Base-by-base conservation (phyloP, 2,113 vertebrate species). In the Engraulis encrasicolus region DNA sequence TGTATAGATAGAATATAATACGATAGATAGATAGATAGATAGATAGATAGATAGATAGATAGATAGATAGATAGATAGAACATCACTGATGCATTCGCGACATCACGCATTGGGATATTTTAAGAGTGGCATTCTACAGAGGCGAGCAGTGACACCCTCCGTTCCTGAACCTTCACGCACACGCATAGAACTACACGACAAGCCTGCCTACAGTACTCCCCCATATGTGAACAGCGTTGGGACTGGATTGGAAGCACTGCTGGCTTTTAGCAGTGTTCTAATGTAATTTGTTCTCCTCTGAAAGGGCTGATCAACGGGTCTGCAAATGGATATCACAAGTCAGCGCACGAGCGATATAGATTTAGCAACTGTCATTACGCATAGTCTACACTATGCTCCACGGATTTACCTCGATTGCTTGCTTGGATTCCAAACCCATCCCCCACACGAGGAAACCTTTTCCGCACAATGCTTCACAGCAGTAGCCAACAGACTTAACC, bases 401-500 rank as follows among this genome's bases (percentile, higher is more conserved):
- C 66, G 66, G 27, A 17, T 74, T 34, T 74, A 74, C 66, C 31
- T 74, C 27, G 27, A 77, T 81, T 77, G 81, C 66, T 77, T 82
- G 31, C 66, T 77, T 82, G 31, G 19, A 38, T 83, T 20, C 18
- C 58, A 50, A n/a, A 49, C 83, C 87, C 85, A 84, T 87, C 86
- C 88, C 88, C 86, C 84, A 82, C 40, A 5, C 79, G 40, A n/a
- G 79, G 37, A 66, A 23, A 84, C 77, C 27, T 74, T n/a, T 40
- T 50, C 52, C n/a, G 82, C 27, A 87, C 84, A 85, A 81, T 78
- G 84, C 48, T 49, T 82, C 61, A 45, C 40, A 83, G 84, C 74
- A 82, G 37, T 71, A 71, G 66, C 7, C 14, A 34, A 34, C 14
- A 14, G 15, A 14, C 66, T 14, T 17, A 18, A 74, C 31, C 23